Evolutionary conservation across 92 coral and sea anemone genomes (phyloP).

Genomic region (Porites rus): DNA sequence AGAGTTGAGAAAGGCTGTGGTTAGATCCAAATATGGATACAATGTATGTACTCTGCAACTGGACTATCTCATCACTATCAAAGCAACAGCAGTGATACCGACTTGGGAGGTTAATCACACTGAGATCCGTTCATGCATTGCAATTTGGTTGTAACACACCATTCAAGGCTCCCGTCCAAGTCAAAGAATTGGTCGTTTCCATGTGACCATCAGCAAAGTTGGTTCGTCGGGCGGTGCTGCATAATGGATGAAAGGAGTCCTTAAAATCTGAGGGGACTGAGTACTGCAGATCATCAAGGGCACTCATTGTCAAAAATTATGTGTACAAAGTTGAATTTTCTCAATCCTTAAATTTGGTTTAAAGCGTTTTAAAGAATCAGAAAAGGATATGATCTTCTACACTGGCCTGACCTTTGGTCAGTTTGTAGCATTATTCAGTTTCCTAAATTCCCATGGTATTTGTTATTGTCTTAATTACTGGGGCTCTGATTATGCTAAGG

Average conservation of each 20-base stretch:
- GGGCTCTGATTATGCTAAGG: no score
- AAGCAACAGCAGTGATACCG: slow-evolving; percentile 21
- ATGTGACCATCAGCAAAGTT: background rate
- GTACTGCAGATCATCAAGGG: slow-evolving; percentile 30
- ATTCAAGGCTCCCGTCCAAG: background rate
- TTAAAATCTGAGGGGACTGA: slow-evolving; percentile 11
- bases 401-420: no score
- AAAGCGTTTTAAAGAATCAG: no score
- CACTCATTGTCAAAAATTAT: slow-evolving; percentile 14
- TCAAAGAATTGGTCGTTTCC: background rate
- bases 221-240: background rate
- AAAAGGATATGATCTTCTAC: no score
- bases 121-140: background rate
- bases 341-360: no score
- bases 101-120: slow-evolving; percentile 1
- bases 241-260: background rate
- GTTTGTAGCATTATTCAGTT: no score
- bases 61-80: slow-evolving; percentile 16
- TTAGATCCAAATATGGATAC: background rate
- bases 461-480: no score
- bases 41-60: slow-evolving; percentile 15
- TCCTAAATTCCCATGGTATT: no score
- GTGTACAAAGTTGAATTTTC: no score
- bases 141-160: background rate
- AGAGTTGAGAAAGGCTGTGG: slow-evolving; percentile 17